These are phyloP conservation scores for Megalops atlanticus DNA, from an alignment of 2,113 vertebrate genomes.

Conservation along the genomic window DNA sequence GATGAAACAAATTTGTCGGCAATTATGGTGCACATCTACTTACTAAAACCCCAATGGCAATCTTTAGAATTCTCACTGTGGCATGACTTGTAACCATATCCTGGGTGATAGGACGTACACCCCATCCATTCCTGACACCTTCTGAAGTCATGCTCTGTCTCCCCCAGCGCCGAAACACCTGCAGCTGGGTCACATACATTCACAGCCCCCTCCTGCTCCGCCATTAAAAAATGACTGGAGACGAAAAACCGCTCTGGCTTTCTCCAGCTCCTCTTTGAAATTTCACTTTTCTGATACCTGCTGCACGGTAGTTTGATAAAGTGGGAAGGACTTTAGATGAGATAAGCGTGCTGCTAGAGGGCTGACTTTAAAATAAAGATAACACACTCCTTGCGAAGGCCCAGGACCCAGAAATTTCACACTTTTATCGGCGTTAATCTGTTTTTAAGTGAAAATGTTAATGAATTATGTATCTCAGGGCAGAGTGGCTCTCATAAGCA, in stretches of 20 bases:
- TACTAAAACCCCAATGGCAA: no score
- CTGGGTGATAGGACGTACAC: neutral
- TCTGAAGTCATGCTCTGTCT: neutral
- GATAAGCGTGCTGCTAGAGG: conserved; percentile 37
- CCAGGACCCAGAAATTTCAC: conserved; percentile 46
- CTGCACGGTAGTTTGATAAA: conserved; percentile 40
- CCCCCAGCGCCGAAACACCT: neutral
- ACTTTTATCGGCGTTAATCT: conserved; percentile 54
- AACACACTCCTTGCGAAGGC: conserved; percentile 31
- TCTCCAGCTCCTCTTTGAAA: conserved; percentile 6
- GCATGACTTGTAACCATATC: neutral
- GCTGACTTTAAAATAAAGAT: conserved; percentile 39
- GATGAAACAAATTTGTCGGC: no score
- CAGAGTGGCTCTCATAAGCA: conserved; percentile 70
- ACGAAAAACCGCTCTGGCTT: conserved; percentile 18
- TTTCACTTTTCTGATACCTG: conserved; percentile 37
- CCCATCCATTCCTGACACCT: neutral
- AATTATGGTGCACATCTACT: no score
- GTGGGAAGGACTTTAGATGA: conserved; percentile 25
- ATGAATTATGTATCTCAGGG: conserved; percentile 62
- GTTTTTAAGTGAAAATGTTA: conserved; percentile 48
- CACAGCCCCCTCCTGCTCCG: neutral
- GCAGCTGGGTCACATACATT: no score
- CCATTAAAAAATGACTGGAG: conserved; percentile 7
- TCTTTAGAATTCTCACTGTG: no score